Evolutionary conservation across 2,888 invertebrate species (phyloP).

Genomic region (Scaptomyza reducta): DNA sequence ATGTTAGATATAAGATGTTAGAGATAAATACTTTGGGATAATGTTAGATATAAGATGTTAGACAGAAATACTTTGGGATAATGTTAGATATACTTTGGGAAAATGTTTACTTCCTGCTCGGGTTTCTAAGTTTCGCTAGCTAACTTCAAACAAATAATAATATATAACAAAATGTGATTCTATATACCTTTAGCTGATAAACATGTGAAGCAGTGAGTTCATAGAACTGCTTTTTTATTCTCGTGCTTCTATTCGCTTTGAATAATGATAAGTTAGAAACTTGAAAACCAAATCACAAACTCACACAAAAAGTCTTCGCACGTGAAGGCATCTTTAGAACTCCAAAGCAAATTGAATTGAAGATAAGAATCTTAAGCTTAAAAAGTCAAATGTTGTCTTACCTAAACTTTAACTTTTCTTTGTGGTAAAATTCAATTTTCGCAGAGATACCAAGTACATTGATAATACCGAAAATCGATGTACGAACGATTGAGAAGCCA

Average conservation of each 20-base stretch:
- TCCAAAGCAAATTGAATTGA: background rate
- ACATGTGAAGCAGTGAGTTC: slow-evolving; percentile 3
- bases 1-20: too few species aligned
- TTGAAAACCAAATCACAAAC: slow-evolving; percentile 4
- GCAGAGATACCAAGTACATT: slow-evolving; percentile 87
- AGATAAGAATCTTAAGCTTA: background rate
- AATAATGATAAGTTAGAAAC: slow-evolving; percentile 42
- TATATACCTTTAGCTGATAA: background rate
- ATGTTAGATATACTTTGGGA: too few species aligned
- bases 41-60: too few species aligned
- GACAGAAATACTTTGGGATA: too few species aligned
- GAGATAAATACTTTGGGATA: too few species aligned
- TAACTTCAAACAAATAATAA: background rate
- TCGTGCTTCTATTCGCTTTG: slow-evolving; percentile 13
- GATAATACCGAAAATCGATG: slow-evolving; percentile 86
- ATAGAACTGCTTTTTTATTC: slow-evolving; percentile 18
- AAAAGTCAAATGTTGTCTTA: background rate
- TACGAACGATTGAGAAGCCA: slow-evolving; percentile 85
- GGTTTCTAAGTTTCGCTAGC: background rate
- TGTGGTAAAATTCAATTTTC: background rate
- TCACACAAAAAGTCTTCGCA: slow-evolving; percentile 26
- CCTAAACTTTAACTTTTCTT: slow-evolving; percentile 1
- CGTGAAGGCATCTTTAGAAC: slow-evolving; percentile 35
- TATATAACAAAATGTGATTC: background rate
- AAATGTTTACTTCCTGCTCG: too few species aligned